Evolutionary conservation across 2,797 vertebrate species (phyloP), one percentile per base, ranked within the genome.

Genomic region (Centropyge bicolor): DNA sequence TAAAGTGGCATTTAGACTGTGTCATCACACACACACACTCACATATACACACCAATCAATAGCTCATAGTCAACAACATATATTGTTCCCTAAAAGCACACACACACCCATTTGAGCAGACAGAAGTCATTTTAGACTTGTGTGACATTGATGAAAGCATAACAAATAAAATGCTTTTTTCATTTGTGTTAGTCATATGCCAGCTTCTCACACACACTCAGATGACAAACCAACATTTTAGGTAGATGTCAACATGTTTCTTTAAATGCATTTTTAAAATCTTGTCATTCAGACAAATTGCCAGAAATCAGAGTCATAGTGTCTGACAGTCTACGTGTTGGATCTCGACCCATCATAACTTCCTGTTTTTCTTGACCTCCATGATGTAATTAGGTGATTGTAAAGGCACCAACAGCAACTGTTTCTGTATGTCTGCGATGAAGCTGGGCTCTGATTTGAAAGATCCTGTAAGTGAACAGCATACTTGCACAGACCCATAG

Each of bases 1-100:
- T 20, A 35, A 76, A 68, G 38, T 68, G 52, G 12, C 63, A 54
- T 87, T 80, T 56, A 41, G 36, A 74, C 6, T 70, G 57, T 48
- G 27, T 65, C n/a, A 54, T 20, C 36, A 75, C 27, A 57, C 43
- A 62, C 22, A 22, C 12, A 57, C n/a, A 27, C 8, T 48, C 8
- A 55, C 4, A 22, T 10, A 41, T 1, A 63, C 51, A 57, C 22
- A 17, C 9, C 11, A 59, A 38, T n/a, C 69, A 55, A 4, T 66
- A 57, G 12, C 54, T 48, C 9, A 31, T 31, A 2, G 27, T 31
- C 27, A 31, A 31, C 19, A 36, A 48, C 17, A 22, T 69, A 7
- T 20, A 31, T 24, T 22, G 4, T 35, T 63, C 3, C 49, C 1
- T 17, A 13, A 52, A 60, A 46, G 36, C 54, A n/a, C 10, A 36